phyloP scores from a whole-genome alignment of 2,888 invertebrate species.

The Deilephila porcellus region DNA sequence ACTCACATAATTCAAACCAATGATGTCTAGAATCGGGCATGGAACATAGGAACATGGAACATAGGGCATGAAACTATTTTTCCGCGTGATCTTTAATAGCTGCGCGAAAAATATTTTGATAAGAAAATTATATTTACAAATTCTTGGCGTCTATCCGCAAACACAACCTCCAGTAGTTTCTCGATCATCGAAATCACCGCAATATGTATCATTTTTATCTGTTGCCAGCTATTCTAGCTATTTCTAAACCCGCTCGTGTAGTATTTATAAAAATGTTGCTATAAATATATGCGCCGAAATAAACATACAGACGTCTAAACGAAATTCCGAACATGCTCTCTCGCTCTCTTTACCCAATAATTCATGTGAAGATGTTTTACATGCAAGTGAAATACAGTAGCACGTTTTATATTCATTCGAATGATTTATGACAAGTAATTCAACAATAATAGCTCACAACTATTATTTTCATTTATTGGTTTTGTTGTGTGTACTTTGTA shows the following conservation, averaged over 20 bases:
- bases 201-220: neutral
- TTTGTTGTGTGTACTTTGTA: neutral
- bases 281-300: conserved; percentile 14
- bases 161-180: conserved; percentile 3
- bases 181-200: conserved; percentile 23
- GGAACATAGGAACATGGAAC: no score
- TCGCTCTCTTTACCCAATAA: neutral
- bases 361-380: conserved; percentile 1
- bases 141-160: conserved; percentile 9
- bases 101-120: no score
- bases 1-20: no score
- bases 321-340: conserved; percentile 4
- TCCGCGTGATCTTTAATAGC: no score
- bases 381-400: neutral
- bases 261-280: conserved; percentile 16
- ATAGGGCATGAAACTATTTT: no score
- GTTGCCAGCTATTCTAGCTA: conserved; percentile 18
- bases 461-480: no score
- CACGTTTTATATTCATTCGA: neutral
- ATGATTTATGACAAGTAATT: neutral
- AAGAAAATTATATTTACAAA: neutral
- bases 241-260: conserved; percentile 3
- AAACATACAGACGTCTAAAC: conserved; percentile 1
- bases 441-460: no score
- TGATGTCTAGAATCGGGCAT: no score